Evolutionary conservation across 2,113 vertebrate genomes (phyloP).

Genomic region (Cryptotis parvus): DNA sequence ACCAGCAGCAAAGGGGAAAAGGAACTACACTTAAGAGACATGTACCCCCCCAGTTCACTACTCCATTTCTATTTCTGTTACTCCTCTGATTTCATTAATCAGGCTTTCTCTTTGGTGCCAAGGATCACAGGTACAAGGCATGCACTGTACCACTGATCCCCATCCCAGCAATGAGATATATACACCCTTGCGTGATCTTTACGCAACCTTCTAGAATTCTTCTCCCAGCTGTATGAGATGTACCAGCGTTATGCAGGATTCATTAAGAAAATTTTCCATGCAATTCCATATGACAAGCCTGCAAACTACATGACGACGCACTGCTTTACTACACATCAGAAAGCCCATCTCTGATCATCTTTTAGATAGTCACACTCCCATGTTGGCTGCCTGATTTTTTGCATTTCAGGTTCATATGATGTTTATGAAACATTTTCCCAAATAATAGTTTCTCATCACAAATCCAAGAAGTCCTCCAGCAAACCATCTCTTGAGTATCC

Average conservation of each 20-base stretch:
- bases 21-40: too few species aligned
- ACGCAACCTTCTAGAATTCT: background rate
- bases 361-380: background rate
- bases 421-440: background rate
- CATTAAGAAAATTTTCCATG: background rate
- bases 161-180: background rate
- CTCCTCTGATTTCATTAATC: slow-evolving; percentile 2
- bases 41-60: background rate
- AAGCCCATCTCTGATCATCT: background rate
- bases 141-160: too few species aligned
- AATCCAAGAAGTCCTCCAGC: background rate
- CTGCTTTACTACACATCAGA: background rate
- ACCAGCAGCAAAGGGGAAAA: too few species aligned
- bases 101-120: background rate
- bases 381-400: background rate
- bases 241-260: background rate
- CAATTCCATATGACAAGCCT: background rate
- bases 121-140: too few species aligned
- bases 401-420: background rate
- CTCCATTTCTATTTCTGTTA: background rate
- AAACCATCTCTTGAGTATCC: background rate
- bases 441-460: background rate
- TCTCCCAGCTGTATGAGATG: background rate
- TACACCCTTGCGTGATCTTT: background rate
- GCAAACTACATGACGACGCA: background rate